These are phyloP conservation scores for Agapornis canus DNA, from an alignment of 2,797 vertebrate species.

Conservation along the genomic window DNA sequence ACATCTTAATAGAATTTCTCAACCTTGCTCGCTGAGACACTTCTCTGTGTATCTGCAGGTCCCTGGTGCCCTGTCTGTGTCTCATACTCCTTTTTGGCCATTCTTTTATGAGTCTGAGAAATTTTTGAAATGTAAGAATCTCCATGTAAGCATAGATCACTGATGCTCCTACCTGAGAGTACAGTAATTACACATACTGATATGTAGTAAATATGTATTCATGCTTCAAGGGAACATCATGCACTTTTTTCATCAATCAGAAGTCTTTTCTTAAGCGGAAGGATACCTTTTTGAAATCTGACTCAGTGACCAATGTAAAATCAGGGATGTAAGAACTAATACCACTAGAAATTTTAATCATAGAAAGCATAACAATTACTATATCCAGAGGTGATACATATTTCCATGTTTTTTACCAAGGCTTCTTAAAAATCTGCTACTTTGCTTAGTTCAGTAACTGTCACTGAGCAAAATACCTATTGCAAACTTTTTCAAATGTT, in stretches of 20 bases:
- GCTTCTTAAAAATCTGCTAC: background rate
- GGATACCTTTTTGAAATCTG: background rate
- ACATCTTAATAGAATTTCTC: background rate
- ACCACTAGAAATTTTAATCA: background rate
- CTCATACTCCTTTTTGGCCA: background rate
- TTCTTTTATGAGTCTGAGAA: background rate
- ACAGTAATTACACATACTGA: background rate
- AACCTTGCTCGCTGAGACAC: background rate
- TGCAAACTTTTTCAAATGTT: background rate
- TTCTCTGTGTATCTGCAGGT: background rate
- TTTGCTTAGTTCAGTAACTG: background rate
- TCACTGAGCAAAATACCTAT: background rate
- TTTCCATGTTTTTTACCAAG: background rate
- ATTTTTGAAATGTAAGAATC: background rate
- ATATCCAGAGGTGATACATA: background rate
- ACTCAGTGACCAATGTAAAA: background rate
- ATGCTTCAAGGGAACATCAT: background rate
- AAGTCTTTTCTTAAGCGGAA: background rate
- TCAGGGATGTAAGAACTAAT: background rate
- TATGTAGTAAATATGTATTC: background rate
- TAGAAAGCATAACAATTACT: background rate
- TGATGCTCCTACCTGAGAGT: background rate
- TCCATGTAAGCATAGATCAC: background rate
- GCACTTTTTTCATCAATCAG: background rate
- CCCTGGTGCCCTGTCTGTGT: background rate